A percentile compares a stretch with the other conserved stretches of the same genome.
These are phyloP conservation scores for Rhaphigaster nebulosa DNA, from an alignment of 2,888 invertebrate species.

Conservation along the genomic window DNA sequence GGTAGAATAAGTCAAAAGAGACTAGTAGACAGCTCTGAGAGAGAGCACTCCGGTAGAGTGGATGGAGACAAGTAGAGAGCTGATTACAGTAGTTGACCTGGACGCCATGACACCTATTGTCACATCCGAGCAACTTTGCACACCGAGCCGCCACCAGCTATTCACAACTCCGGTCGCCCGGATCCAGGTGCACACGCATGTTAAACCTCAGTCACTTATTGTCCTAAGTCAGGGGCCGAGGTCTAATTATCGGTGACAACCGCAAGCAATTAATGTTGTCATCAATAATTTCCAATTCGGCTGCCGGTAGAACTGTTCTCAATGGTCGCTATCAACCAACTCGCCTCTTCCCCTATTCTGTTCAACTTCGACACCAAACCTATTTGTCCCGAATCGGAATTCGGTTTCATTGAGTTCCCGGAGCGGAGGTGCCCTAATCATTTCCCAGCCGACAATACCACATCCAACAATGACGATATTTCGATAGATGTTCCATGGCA, in stretches of 20 bases:
- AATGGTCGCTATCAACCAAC: conserved; percentile 18
- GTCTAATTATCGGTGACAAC: conserved; percentile 19
- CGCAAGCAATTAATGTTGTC: conserved; percentile 40
- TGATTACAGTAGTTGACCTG: conserved; percentile 5
- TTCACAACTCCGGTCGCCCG: neutral
- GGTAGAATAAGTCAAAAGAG: neutral
- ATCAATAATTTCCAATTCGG: conserved; percentile 42
- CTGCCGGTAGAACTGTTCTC: neutral
- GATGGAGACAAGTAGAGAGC: neutral
- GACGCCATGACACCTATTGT: neutral
- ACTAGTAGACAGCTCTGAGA: neutral
- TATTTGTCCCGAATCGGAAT: conserved; percentile 33
- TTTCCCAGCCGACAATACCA: neutral
- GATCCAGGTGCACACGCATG: conserved; percentile 11
- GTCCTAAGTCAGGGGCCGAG: neutral
- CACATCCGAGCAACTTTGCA: neutral
- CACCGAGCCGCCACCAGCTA: neutral
- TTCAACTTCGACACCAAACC: conserved; percentile 18
- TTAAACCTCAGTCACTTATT: conserved; percentile 1
- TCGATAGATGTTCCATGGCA: neutral
- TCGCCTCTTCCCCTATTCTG: conserved; percentile 27
- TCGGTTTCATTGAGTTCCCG: conserved; percentile 30
- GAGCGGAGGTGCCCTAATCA: conserved; percentile 1
- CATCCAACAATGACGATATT: neutral
- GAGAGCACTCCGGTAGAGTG: neutral